Evolutionary conservation across 2,888 invertebrate genomes (phyloP).

Genomic region (Chirona hameri): DNA sequence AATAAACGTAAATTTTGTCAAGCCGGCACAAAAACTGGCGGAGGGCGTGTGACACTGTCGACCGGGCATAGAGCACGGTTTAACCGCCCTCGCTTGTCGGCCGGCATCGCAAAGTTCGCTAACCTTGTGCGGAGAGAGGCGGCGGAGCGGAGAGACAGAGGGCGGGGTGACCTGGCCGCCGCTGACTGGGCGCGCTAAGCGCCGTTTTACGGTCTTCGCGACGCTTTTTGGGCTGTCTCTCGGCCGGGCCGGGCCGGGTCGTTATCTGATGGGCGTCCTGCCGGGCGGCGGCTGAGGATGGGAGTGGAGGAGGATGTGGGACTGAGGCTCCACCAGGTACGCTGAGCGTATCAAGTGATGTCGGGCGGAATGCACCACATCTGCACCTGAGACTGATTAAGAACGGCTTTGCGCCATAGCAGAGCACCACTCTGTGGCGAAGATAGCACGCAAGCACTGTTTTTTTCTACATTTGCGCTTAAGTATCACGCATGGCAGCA

Average conservation of each 20-base stretch:
- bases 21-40: not conserved
- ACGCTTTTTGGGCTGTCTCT: not conserved
- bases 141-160: not conserved
- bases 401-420: too few species aligned
- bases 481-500: too few species aligned
- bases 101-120: not conserved
- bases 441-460: too few species aligned
- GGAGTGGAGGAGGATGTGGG: too few species aligned
- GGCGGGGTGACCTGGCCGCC: not conserved
- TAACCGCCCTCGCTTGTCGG: not conserved
- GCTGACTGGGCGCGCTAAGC: not conserved
- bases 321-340: too few species aligned
- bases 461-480: too few species aligned
- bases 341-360: too few species aligned
- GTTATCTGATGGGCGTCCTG: not conserved
- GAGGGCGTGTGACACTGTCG: not conserved
- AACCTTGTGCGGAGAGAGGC: not conserved
- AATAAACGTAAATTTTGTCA: conserved; percentile 2
- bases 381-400: too few species aligned
- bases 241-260: not conserved
- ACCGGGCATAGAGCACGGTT: not conserved
- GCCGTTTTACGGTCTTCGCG: not conserved
- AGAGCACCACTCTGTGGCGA: too few species aligned
- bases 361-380: too few species aligned
- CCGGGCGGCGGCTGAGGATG: too few species aligned